Evolutionary conservation across 2,888 invertebrate species (phyloP), one percentile per base, ranked within the genome.

Genomic region (Hemicrepidius hirtus): DNA sequence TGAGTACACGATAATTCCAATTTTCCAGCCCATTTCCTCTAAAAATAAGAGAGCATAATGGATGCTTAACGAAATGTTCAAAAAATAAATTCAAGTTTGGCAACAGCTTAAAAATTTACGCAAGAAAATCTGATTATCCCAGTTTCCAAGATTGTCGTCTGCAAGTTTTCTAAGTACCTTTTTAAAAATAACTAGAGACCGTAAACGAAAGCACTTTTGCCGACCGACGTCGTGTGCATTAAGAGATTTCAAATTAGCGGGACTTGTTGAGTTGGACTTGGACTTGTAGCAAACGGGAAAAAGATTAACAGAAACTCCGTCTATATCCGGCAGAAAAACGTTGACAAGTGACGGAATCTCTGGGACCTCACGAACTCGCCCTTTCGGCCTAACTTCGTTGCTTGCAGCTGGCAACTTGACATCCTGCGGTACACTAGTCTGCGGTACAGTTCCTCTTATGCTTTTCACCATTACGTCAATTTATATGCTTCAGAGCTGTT

Each of bases 241-340:
- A 62, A 67, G 41, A 72, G 70, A 64, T 57, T 70, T 70, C 60
- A 68, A 74, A 73, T 76, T 75, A 75, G 68, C 60, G 59, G 49
- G 67, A 76, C 76, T 76, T 76, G 74, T 76, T 76, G 74, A 75
- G 62, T 65, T 68, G 66, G 67, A 69, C 44, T 65, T 68, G 66
- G 67, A 69, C 44, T 73, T 68, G 63, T 20, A 60, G 50, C 7
- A 59, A 68, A 41, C 32, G 40, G n/a, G 53, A 63, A 68, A 63
- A 57, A 63, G 41, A 69, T 64, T 69, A 69, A 60, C 68, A 68
- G 35, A 18, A 24, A 40, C 59, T 20, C 24, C 16, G 59, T 50
- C 60, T 59, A 50, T 68, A 68, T 20, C 24, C 44, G 28, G 21
- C 7, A 28, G 32, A 68, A 68, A 68, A 69, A 69, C 55, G 55